A percentile compares a stretch with the other conserved stretches of the same genome.
phyloP scores from a whole-genome alignment of 2,113 vertebrate species.

The Neolamprologus cancellatus region DNA sequence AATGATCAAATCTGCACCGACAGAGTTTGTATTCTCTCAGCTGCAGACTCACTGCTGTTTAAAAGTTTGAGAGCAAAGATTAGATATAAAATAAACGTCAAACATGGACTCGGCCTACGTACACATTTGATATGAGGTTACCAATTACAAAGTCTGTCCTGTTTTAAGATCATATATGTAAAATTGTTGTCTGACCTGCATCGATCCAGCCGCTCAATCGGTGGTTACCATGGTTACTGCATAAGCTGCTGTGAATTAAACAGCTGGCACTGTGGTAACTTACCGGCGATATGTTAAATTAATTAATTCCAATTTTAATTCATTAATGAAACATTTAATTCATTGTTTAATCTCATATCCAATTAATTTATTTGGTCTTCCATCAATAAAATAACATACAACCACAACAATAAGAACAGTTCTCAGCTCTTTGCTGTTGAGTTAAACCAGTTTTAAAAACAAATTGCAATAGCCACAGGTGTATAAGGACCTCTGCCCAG shows the following conservation, averaged over 20 bases:
- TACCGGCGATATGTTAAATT: too few species aligned
- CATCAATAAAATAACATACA: too few species aligned
- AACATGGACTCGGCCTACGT: neutral
- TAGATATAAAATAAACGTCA: rapidly evolving
- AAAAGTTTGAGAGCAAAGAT: neutral
- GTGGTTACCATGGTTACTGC: neutral
- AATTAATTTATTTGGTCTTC: too few species aligned
- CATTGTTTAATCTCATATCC: too few species aligned
- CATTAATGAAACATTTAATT: too few species aligned
- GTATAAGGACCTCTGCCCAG: too few species aligned
- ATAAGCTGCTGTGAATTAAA: neutral
- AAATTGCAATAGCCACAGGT: too few species aligned
- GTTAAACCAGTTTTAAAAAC: too few species aligned
- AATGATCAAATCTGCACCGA: rapidly evolving
- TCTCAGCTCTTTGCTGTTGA: too few species aligned
- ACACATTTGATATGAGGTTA: neutral
- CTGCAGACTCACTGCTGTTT: neutral
- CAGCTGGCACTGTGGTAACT: too few species aligned
- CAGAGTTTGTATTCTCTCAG: neutral
- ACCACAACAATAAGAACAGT: too few species aligned
- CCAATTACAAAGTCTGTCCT: rapidly evolving
- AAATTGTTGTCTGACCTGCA: rapidly evolving
- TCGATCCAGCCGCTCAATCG: rapidly evolving
- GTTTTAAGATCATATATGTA: rapidly evolving
- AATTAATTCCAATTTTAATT: too few species aligned